Evolutionary conservation across 2,113 vertebrate species (phyloP).

Genomic region (Corapipo altera): DNA sequence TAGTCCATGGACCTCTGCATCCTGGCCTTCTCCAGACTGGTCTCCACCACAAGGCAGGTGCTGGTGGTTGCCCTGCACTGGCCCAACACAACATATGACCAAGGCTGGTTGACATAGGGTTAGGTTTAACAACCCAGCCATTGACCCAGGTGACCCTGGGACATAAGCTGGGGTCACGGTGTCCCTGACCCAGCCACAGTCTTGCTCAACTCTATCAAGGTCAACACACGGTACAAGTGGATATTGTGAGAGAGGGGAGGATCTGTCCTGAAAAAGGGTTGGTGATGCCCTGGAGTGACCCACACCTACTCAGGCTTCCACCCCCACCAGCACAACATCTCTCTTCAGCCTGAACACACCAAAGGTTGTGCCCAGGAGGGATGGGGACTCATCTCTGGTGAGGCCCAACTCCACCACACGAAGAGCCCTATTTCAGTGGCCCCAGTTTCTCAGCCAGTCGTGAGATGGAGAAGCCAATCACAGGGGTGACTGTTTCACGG

Average conservation of each 20-base stretch:
- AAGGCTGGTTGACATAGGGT: fast-evolving
- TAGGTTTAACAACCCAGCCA: not conserved
- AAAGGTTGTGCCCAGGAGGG: not conserved
- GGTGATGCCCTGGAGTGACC: not conserved
- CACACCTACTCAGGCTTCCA: not conserved
- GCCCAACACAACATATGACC: fast-evolving
- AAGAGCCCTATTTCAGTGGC: not conserved
- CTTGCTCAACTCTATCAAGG: not conserved
- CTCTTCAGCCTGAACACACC: not conserved
- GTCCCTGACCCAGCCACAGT: not conserved
- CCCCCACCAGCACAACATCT: not conserved
- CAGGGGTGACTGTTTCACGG: not conserved
- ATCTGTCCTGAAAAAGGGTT: not conserved
- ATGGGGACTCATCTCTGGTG: not conserved
- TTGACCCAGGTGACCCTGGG: not conserved
- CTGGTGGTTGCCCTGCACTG: not conserved
- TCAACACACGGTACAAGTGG: fast-evolving
- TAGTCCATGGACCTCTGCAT: not conserved
- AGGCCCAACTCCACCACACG: not conserved
- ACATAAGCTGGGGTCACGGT: fast-evolving
- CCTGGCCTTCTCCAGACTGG: not conserved
- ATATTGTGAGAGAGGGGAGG: not conserved
- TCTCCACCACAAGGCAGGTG: not conserved
- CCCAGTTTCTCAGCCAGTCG: not conserved
- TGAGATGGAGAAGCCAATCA: not conserved